Evolutionary conservation across 2,797 vertebrate genomes (phyloP).

Genomic region (Furcifer pardalis): DNA sequence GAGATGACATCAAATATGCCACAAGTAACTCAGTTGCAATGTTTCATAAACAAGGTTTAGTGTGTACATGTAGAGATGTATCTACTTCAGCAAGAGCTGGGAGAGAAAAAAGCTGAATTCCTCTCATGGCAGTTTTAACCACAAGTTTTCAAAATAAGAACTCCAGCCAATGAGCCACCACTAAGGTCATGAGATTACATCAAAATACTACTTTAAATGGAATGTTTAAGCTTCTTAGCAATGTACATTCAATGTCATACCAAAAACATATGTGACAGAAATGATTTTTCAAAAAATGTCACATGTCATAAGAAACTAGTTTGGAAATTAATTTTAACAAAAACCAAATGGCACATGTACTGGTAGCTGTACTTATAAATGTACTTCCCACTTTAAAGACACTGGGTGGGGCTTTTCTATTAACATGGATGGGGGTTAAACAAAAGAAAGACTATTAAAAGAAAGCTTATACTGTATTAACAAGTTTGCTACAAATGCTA

Average conservation of each 20-base stretch:
- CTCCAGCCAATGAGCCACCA: background rate
- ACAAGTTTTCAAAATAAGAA: background rate
- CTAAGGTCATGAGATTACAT: background rate
- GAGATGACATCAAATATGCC: background rate
- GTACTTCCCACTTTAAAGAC: background rate
- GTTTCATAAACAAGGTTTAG: conserved; percentile 29
- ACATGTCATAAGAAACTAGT: background rate
- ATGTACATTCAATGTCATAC: background rate
- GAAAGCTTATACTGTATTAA: background rate
- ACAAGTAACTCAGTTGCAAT: background rate
- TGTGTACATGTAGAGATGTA: background rate
- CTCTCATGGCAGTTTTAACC: background rate
- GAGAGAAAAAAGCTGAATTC: conserved; percentile 20
- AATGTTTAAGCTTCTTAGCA: background rate
- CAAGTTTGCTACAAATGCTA: background rate
- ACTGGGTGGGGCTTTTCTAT: too few relatives aligned
- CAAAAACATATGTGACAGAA: background rate
- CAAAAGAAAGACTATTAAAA: too few relatives aligned
- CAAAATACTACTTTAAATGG: background rate
- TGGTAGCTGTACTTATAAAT: conserved; percentile 3
- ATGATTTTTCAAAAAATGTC: background rate
- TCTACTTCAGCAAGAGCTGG: background rate
- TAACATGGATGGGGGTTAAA: too few relatives aligned
- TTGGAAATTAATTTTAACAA: background rate
- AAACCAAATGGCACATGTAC: background rate